Base-by-base conservation (phyloP, 2,797 vertebrate genomes). In the Gorsachius magnificus region DNA sequence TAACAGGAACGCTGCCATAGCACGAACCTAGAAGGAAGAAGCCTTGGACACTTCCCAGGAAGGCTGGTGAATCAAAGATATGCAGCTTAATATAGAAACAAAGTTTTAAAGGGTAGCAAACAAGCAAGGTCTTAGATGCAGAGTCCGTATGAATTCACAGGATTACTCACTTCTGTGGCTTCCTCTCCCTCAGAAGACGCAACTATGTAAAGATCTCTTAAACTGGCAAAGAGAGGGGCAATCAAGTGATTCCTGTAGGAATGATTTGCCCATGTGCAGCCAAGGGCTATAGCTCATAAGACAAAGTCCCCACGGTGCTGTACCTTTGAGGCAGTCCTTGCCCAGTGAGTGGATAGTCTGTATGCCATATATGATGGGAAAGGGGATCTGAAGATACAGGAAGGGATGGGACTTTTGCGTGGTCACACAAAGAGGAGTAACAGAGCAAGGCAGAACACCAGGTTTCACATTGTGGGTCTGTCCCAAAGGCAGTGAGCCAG, bases 11-110 rank as follows among this genome's bases (percentile, higher is more conserved):
- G 5, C 41, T 89, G 83, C 70, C 69, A 29, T 21, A 84, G 58
- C 81, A 82, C 0, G 5, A 95, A 31, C 53, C 69, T 19, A 3
- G 21, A 45, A 83, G 57, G 41, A 84, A 94, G 74, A 65, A 79
- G 50, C 43, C 28, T 91, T 95, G 86, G 80, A 81, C 86, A n/a
- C 60, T 75, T 90, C 58, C 80, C 76, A 83, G 86, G 50, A 78
- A 71, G 31, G 50, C 48, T 81, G 50, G 20, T 56, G 80, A 75
- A 50, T 90, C 74, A 53, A 71, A 75, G 45, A 41, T 45, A 41
- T 56, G 53, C 76, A 45, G 53, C 79, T 89, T 85, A 70, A 87
- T 83, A 72, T 5, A 75, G 66, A 72, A 89, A 50, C 36, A 68
- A 35, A 11, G 35, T 63, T 31, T 26, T 69, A 69, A 54, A 7